These are phyloP conservation scores for Nymphalis c-album DNA, from an alignment of 2,888 invertebrate genomes.

Conservation along the genomic window DNA sequence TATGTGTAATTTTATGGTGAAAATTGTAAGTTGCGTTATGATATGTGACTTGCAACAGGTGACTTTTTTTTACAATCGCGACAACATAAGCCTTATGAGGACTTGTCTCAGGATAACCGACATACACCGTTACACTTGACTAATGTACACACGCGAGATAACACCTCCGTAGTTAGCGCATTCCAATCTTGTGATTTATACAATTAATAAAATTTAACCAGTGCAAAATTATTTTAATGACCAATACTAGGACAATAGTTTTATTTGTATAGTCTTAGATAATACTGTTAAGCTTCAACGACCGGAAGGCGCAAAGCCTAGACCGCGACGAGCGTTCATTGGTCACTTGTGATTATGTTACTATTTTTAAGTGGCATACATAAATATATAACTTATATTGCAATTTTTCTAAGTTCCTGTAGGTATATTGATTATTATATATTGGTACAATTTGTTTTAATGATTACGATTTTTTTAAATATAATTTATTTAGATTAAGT, in stretches of 20 bases:
- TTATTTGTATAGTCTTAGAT: conserved; percentile 64
- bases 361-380: conserved; percentile 78
- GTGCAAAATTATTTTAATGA: conserved; percentile 63
- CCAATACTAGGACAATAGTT: conserved; percentile 63
- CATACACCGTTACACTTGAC: not conserved
- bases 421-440: conserved; percentile 79
- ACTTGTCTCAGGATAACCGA: conserved; percentile 1
- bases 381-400: conserved; percentile 81
- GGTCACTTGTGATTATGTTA: conserved; percentile 64
- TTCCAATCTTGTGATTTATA: conserved; percentile 67
- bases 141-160: conserved; percentile 13
- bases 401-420: conserved; percentile 82
- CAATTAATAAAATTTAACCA: conserved; percentile 45
- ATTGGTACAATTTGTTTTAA: conserved; percentile 79
- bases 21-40: conserved; percentile 83
- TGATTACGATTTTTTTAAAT: conserved; percentile 69
- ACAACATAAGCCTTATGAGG: conserved; percentile 11
- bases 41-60: conserved; percentile 68
- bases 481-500: conserved; percentile 76
- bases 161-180: conserved; percentile 68
- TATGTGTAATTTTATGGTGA: conserved; percentile 77
- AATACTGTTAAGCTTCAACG: conserved; percentile 60
- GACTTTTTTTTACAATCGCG: conserved; percentile 26
- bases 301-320: conserved; percentile 45
- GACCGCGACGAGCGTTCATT: conserved; percentile 49